Evolutionary conservation across 2,888 invertebrate species (phyloP), one percentile per base, ranked within the genome.

Genomic region (Agriopis leucophaearia): DNA sequence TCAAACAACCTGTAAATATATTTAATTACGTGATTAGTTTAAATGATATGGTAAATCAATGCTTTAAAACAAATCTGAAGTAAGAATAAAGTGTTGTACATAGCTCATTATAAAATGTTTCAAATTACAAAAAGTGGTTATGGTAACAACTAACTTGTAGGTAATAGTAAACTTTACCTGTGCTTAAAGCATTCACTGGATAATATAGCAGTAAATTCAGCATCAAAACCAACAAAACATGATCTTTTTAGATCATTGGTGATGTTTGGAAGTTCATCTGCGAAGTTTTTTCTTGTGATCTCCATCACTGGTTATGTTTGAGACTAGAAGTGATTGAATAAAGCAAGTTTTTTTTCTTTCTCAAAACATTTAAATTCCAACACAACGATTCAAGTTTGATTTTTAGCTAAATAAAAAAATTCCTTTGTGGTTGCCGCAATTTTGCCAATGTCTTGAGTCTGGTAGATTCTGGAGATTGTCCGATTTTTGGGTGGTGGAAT

Each of bases 141-240:
- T 27, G 2, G 16, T 12, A 42, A 42, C 7, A 44, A 13, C n/a
- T 13, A 6, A 44, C n/a, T 44, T 13, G 13, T 44, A n/a, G 7
- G 13, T 44, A 7, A 44, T 13, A 44, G 44, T n/a, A 15, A 15
- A 5, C 15, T 8, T 51, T 85, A 96, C 96, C 95, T 95, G 75
- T 94, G 78, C 81, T 92, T 94, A 60, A 88, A 88, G n/a, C 84
- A 74, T 48, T 94, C 89, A 72, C 90, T 87, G 0, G 93, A 77
- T 62, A 90, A 74, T 69, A 94, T 81, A 54, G 92, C 96, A 67
- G 96, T 96, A 82, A 97, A 97, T 91, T 97, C 97, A 13, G 96
- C 95, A 86, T 97, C 97, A 74, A 97, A 93, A 15, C 96, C 94
- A 75, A 96, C 86, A 81, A 96, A 96, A 74, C 94, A 94, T 9